These are phyloP conservation scores for Amaurobius ferox DNA, from an alignment of 2,888 invertebrate species.

Conservation along the genomic window DNA sequence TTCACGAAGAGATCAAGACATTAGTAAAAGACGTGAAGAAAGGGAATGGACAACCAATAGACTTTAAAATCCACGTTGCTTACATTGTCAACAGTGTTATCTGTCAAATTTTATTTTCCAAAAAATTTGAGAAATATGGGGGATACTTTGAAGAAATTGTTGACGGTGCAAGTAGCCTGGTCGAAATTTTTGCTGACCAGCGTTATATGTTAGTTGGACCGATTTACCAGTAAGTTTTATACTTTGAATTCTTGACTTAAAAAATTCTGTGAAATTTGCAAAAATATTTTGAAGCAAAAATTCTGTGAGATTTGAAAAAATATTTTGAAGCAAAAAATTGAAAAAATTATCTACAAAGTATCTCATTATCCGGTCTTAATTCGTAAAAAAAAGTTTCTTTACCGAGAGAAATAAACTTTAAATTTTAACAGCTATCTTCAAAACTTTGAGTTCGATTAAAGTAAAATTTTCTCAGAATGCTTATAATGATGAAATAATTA, in stretches of 20 bases:
- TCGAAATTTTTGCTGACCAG: background rate
- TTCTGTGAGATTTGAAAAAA: too few species aligned
- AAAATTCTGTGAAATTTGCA: too few species aligned
- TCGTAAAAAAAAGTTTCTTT: too few species aligned
- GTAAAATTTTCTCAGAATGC: too few species aligned
- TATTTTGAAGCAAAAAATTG: too few species aligned
- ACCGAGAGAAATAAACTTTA: too few species aligned
- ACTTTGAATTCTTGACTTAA: background rate
- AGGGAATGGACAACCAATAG: conserved; percentile 14
- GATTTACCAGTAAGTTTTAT: background rate
- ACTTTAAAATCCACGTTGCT: conserved; percentile 81
- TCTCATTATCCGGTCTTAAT: too few species aligned
- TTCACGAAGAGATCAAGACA: conserved; percentile 36
- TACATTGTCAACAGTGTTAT: conserved; percentile 44
- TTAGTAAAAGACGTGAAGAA: conserved; percentile 40
- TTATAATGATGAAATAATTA: too few species aligned
- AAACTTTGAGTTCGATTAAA: too few species aligned
- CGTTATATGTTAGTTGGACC: background rate
- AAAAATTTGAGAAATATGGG: conserved; percentile 15
- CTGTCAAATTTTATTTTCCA: conserved; percentile 32
- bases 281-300: too few species aligned
- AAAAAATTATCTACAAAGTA: too few species aligned
- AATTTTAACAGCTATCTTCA: too few species aligned
- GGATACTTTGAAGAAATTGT: background rate
- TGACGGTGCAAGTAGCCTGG: background rate